These are phyloP conservation scores for Muscicapa comitata DNA, from an alignment of 2,797 vertebrate genomes.

Conservation along the genomic window DNA sequence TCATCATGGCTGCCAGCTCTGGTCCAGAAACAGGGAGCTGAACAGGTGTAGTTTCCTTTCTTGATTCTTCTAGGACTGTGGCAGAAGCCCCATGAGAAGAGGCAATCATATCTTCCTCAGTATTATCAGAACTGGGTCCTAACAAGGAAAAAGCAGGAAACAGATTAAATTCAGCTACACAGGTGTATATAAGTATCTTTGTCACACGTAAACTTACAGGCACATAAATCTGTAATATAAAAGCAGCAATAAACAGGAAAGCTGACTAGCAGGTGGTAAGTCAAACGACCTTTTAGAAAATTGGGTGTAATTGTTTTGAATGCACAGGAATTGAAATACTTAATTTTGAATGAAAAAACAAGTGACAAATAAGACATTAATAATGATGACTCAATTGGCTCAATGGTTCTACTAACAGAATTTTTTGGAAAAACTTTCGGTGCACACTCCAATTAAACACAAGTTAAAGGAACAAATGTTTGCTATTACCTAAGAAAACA, in stretches of 20 bases:
- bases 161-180: neutral
- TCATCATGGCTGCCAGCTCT: slow-evolving; percentile 97
- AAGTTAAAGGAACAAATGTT: neutral
- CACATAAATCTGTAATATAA: neutral
- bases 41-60: slow-evolving; percentile 86
- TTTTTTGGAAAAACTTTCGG: rapidly evolving
- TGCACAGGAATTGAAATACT: neutral
- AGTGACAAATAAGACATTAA: neutral
- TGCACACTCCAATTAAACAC: neutral
- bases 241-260: neutral
- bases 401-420: neutral
- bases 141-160: neutral
- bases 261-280: neutral
- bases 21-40: slow-evolving; percentile 94
- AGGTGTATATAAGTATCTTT: rapidly evolving
- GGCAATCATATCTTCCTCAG: slow-evolving; percentile 85
- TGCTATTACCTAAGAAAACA: neutral
- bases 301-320: neutral
- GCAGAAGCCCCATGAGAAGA: slow-evolving; percentile 87
- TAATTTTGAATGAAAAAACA: neutral
- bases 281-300: neutral
- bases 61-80: slow-evolving; percentile 93
- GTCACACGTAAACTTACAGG: neutral
- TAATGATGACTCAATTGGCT: neutral
- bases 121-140: slow-evolving; percentile 92